Evolutionary conservation across 1,140 invertebrate genomes (phyloP), one percentile per base, ranked within the genome.

Genomic region (Meloidogyne floridensis): DNA sequence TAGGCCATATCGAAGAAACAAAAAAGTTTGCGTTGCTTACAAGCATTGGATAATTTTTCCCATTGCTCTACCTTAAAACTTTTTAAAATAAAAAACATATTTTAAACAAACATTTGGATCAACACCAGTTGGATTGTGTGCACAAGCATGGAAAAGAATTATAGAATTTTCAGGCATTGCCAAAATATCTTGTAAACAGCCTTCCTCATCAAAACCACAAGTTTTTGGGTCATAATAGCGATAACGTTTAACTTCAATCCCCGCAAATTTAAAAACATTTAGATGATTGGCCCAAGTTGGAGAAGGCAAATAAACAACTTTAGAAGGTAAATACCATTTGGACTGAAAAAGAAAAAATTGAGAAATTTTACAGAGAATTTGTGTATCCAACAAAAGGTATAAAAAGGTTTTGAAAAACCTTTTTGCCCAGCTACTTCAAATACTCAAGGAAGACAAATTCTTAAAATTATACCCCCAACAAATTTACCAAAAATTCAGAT

Each of bases 1-100:
- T 99, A 99, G 43, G 98, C 98, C 94, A 98, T 97, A 91, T 99
- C 98, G 91, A 99, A 98, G 92, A 95, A 99, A n/a, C 96, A 95
- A 89, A 95, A 97, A 3, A 98, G 91, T 77, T 96, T 94, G 20
- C 91, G 90, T 74, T 90, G 86, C 87, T 91, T 96, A 32, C 97
- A 93, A 1, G 94, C 88, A 90, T 95, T 93, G 72, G 93, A 93
- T 59, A 95, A 92, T 91, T 94, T 93, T 85, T 92, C 92, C 97
- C 97, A 99, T 91, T 99, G 95, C 84, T 97, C 95, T 18, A 93
- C 93, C 89, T 92, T 84, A 80, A 80, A 18, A 47, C 6, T 42
- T 13, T 15, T 80, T 53, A 80, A 76, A 20, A 71, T 74, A 15
- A 77, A 51, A 80, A n/a, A 42, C 8, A 72, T 18, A 20, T 6